These are phyloP conservation scores for Aphidius colemani DNA, from an alignment of 2,888 invertebrate species.

Conservation along the genomic window DNA sequence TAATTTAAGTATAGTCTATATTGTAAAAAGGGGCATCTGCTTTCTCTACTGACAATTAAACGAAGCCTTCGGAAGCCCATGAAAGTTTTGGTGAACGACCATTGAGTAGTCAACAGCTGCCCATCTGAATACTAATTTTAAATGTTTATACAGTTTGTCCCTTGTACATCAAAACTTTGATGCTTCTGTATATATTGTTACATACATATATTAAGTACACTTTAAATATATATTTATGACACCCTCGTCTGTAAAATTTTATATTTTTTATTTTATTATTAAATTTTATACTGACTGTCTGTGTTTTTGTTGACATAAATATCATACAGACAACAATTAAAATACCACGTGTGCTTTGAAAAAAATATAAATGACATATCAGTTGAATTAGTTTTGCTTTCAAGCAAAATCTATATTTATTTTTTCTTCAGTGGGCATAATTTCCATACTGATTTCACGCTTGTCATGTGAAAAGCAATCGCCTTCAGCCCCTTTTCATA, in stretches of 20 bases:
- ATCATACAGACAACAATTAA: too few species aligned
- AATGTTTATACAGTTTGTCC: conserved; percentile 56
- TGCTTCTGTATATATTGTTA: conserved; percentile 3
- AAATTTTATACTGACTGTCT: not conserved
- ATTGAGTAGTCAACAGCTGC: conserved; percentile 57
- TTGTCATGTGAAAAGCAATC: conserved; percentile 37
- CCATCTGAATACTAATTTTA: conserved; percentile 58
- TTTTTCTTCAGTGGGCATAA: conserved; percentile 29
- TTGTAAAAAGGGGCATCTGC: conserved; percentile 52
- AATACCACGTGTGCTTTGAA: not conserved
- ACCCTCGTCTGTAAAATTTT: not conserved
- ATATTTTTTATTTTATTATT: not conserved
- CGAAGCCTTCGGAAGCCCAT: conserved; percentile 57
- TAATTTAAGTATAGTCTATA: conserved; percentile 33
- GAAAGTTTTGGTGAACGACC: conserved; percentile 46
- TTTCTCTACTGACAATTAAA: conserved; percentile 52
- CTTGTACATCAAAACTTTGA: conserved; percentile 35
- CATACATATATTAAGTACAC: not conserved
- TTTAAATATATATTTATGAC: too few species aligned
- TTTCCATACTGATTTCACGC: conserved; percentile 58
- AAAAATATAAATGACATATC: conserved; percentile 15
- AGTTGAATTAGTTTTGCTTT: not conserved
- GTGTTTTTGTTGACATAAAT: not conserved
- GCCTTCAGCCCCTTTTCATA: conserved; percentile 27
- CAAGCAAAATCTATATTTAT: not conserved